Evolutionary conservation across 2,113 vertebrate species (phyloP).

Genomic region (Pampusana beccarii): DNA sequence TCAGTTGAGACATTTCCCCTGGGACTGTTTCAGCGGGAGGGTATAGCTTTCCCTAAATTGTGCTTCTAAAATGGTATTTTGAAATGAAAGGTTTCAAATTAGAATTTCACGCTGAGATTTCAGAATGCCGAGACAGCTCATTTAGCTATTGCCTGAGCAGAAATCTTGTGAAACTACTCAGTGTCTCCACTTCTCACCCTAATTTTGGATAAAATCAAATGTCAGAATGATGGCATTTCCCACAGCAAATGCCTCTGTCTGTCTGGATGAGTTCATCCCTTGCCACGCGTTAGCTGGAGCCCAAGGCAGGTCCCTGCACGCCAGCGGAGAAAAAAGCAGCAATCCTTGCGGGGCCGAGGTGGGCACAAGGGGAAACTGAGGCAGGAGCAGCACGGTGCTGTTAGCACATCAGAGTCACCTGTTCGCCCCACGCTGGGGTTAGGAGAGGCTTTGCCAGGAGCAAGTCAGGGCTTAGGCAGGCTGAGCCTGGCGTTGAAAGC

Average conservation of each 20-base stretch:
- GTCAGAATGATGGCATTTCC: neutral
- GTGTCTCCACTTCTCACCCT: neutral
- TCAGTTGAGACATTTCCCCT: neutral
- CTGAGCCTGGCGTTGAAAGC: too few species aligned
- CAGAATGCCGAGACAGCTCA: neutral
- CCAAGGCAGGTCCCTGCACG: neutral
- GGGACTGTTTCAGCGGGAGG: neutral
- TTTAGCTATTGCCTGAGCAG: neutral
- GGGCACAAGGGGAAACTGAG: neutral
- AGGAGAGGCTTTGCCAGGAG: too few species aligned
- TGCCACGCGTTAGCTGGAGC: neutral
- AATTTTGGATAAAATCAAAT: neutral
- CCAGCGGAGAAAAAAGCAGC: accelerated
- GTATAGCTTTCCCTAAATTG: neutral
- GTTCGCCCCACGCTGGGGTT: too few species aligned
- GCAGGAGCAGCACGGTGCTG: neutral
- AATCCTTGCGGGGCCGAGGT: accelerated
- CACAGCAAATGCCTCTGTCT: neutral
- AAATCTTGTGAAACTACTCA: neutral
- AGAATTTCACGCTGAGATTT: neutral
- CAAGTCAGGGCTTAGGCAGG: too few species aligned
- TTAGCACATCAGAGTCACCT: too few species aligned
- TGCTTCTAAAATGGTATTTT: neutral
- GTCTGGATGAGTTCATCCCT: neutral
- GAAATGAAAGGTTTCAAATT: neutral